Base-by-base conservation (phyloP, 2,797 vertebrate genomes). In the Chaenodraco wilsoni region DNA sequence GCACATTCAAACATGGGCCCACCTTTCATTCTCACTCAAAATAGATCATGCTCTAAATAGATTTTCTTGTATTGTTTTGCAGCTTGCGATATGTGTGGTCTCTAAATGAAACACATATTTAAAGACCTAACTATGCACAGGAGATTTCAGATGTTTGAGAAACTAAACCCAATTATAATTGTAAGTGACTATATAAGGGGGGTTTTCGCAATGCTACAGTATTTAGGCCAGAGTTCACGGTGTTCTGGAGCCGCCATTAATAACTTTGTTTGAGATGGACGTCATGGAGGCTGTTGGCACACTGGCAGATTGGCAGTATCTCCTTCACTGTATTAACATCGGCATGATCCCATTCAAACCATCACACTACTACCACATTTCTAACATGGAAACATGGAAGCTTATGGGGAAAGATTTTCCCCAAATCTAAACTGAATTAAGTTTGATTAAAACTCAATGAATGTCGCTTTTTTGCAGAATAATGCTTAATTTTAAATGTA, bases 21-120 rank as follows among this genome's bases (percentile, higher is more conserved):
- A 44, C 65, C 16, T 67, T 75, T 57, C 57, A 77, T 76, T 86
- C 50, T 41, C 50, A 5, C 54, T 75, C 9, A 46, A 71, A 84
- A 61, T 81, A 84, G 74, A 74, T 48, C 16, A 19, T 0, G 9
- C 43, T 65, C 68, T 15, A 54, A 81, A 79, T 76, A 76, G 72
- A 73, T 61, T 50, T 27, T 59, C 33, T 44, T 15, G 1, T 27
- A 45, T 78, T 83, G 78, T 81, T 77, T 74, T 68, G 21, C 59
- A 71, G 37, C 49, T 71, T 58, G 50, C 45, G 27, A 45, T 43
- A 55, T 69, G 40, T 46, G 13, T 31, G 16, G 21, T 9, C 4
- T 76, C 55, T 58, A 33, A 66, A 45, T 23, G 46, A 27, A 60
- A 61, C 23, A 51, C 41, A 51, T 27, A 37, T 56, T 79, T 59